phyloP scores from a whole-genome alignment of 1,140 invertebrate genomes.

The Eupeodes corollae region DNA sequence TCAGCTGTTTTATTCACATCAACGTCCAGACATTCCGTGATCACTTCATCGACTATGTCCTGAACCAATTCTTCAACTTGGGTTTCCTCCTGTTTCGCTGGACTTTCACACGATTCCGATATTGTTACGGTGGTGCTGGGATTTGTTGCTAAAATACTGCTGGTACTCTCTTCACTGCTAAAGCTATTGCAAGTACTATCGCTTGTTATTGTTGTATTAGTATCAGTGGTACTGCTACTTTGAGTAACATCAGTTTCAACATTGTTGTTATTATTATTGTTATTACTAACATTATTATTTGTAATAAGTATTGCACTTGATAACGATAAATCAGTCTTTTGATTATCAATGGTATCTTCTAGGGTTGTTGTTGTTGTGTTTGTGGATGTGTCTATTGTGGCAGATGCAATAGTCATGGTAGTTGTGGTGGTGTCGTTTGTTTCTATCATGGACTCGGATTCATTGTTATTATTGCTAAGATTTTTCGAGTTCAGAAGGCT shows the following conservation, averaged over 20 bases:
- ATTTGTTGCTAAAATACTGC: neutral
- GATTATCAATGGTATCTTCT: conserved; percentile 4
- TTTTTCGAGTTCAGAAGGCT: conserved; percentile 31
- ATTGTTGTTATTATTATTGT: neutral
- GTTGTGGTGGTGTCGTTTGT: conserved; percentile 18
- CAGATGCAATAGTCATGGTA: conserved; percentile 1
- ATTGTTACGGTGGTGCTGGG: too few species aligned
- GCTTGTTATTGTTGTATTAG: neutral
- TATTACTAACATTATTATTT: conserved; percentile 1
- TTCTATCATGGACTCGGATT: conserved; percentile 15
- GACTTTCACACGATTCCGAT: too few species aligned
- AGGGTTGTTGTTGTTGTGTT: conserved; percentile 1
- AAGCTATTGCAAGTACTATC: neutral
- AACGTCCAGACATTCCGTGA: conserved; percentile 28
- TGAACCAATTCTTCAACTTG: conserved; percentile 10
- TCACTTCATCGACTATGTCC: conserved; percentile 30
- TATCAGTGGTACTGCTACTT: neutral
- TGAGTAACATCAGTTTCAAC: neutral
- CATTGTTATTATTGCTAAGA: conserved; percentile 18
- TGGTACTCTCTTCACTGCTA: neutral
- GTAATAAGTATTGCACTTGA: conserved; percentile 5
- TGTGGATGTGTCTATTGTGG: conserved; percentile 4
- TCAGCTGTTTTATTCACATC: neutral
- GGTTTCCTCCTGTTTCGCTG: too few species aligned
- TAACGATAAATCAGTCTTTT: conserved; percentile 17